phyloP scores from a whole-genome alignment of 2,113 vertebrate species.

The Tachuris rubrigastra region DNA sequence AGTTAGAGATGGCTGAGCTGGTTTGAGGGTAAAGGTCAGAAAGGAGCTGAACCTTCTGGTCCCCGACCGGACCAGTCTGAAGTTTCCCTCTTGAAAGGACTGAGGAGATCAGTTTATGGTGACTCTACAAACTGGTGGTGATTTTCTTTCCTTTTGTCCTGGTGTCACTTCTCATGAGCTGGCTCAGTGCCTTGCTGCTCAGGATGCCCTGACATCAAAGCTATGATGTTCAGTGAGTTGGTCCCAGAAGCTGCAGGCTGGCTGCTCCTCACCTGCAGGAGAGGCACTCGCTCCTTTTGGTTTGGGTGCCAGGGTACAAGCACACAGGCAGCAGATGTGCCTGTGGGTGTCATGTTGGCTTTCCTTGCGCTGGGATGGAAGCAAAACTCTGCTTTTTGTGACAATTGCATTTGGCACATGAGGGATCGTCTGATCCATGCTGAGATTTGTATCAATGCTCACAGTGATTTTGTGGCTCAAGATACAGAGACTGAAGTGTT shows the following conservation, averaged over 20 bases:
- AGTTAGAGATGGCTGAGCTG: constrained; percentile 44
- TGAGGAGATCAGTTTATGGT: background rate
- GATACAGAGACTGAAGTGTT: background rate
- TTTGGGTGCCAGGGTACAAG: background rate
- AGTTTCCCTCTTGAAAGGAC: background rate
- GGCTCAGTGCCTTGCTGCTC: background rate
- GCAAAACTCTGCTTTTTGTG: background rate
- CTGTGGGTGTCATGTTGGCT: background rate
- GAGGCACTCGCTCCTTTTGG: background rate
- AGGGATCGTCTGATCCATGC: background rate
- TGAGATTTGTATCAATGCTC: background rate
- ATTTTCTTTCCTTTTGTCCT: background rate
- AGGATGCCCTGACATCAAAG: background rate
- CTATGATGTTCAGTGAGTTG: accelerated
- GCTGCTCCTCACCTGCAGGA: background rate
- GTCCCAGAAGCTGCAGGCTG: background rate
- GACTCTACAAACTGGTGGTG: background rate
- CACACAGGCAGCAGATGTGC: background rate
- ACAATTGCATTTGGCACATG: background rate
- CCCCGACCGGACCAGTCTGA: background rate
- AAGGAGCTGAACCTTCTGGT: background rate
- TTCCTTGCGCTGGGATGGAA: background rate
- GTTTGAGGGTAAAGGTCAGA: constrained; percentile 42
- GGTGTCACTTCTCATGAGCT: background rate
- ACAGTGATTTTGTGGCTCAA: background rate